These are phyloP conservation scores for Drosophila subsilvestris DNA, from an alignment of 2,888 invertebrate species.

Conservation along the genomic window DNA sequence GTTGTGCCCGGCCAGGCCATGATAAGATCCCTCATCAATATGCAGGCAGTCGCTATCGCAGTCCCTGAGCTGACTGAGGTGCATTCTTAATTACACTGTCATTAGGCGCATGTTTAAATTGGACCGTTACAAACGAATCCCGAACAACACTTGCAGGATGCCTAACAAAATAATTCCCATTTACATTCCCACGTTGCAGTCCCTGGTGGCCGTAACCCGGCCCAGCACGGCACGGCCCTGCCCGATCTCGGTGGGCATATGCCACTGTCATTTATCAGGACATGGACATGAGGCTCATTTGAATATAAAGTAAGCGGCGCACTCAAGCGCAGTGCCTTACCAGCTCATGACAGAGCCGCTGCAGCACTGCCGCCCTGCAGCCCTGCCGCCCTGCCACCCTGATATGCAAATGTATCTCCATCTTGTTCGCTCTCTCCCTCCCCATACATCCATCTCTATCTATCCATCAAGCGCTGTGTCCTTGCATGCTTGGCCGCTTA, in stretches of 20 bases:
- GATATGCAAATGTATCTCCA: conserved; percentile 66
- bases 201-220: neutral
- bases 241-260: neutral
- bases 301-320: conserved; percentile 59
- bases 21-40: conserved; percentile 12
- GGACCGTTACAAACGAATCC: conserved; percentile 30
- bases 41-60: conserved; percentile 11
- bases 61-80: neutral
- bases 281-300: conserved; percentile 61
- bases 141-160: conserved; percentile 61
- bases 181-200: conserved; percentile 62
- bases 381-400: conserved; percentile 25
- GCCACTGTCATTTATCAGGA: conserved; percentile 67
- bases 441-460: conserved; percentile 16
- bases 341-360: conserved; percentile 30
- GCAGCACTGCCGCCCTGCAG: conserved; percentile 19
- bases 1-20: neutral
- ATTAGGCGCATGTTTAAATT: conserved; percentile 19
- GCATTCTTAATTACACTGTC: conserved; percentile 26
- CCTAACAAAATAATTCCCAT: conserved; percentile 23
- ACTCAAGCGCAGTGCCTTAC: conserved; percentile 68
- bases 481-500: conserved; percentile 74
- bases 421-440: conserved; percentile 13
- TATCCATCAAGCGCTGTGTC: conserved; percentile 34
- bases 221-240: too few species aligned